Conservation (phyloP, 1,140 invertebrate species). For the Ericerus pela region DNA sequence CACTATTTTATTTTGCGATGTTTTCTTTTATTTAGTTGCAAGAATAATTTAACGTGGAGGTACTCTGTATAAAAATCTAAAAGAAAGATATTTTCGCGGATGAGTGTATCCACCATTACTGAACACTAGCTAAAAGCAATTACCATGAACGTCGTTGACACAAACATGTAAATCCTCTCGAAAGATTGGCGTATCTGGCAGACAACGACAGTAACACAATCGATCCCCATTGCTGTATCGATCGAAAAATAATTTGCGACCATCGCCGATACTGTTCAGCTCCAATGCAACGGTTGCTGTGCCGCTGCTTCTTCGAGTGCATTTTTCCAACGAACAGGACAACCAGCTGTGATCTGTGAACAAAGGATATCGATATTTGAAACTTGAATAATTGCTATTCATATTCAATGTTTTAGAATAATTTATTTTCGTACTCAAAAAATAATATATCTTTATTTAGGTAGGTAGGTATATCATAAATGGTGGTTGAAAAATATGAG, state of each 20-base stretch:
- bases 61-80: not conserved
- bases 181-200: constrained; percentile 34
- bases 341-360: not conserved
- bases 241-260: not conserved
- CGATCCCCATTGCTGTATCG: not conserved
- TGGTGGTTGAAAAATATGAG: not conserved
- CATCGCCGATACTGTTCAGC: not conserved
- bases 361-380: no score
- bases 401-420: no score
- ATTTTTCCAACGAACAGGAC: constrained; percentile 33
- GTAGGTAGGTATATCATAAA: not conserved
- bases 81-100: not conserved
- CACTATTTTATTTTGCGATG: not conserved
- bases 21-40: not conserved
- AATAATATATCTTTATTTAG: not conserved
- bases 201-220: constrained; percentile 35
- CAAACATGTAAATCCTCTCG: constrained; percentile 37
- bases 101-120: not conserved
- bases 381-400: no score
- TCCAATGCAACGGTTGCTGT: constrained; percentile 28
- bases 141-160: constrained; percentile 38
- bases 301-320: constrained; percentile 38
- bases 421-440: not conserved
- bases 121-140: no score
- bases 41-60: not conserved